A percentile compares a stretch with the other conserved stretches of the same genome.
Evolutionary conservation across 2,888 invertebrate genomes (phyloP).

Genomic region (Dyspetes luteomarginatus): DNA sequence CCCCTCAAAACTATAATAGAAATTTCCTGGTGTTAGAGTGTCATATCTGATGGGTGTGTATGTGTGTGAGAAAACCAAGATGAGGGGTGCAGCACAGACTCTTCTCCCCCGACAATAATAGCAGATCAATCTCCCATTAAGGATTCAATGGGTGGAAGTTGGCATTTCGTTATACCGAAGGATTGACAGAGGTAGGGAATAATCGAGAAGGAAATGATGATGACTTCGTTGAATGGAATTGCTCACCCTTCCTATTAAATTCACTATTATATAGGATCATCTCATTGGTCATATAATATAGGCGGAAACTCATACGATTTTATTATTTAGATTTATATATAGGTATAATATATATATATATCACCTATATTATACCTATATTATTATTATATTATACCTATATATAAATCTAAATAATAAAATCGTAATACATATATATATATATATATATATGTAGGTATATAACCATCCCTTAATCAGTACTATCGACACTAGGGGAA

Average conservation of each 20-base stretch:
- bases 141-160: slow-evolving; percentile 66
- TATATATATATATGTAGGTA: background rate
- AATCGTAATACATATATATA: background rate
- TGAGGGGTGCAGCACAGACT: background rate
- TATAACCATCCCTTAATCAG: too few relatives aligned
- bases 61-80: slow-evolving; percentile 10
- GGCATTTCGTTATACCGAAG: slow-evolving; percentile 49
- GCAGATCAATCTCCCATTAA: slow-evolving; percentile 66
- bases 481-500: too few relatives aligned
- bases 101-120: slow-evolving; percentile 54
- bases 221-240: slow-evolving; percentile 55
- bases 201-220: slow-evolving; percentile 58
- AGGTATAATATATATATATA: background rate
- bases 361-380: too few relatives aligned
- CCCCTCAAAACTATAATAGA: slow-evolving; percentile 48
- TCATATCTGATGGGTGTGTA: background rate
- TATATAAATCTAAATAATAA: background rate
- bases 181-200: slow-evolving; percentile 17
- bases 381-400: background rate
- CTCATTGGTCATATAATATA: background rate
- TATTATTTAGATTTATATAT: background rate
- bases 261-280: slow-evolving; percentile 13
- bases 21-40: slow-evolving; percentile 44
- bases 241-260: slow-evolving; percentile 16
- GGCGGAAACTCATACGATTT: background rate